Evolutionary conservation across 1,140 invertebrate genomes (phyloP), one percentile per base, ranked within the genome.

Genomic region (Pseudoatta argentina): DNA sequence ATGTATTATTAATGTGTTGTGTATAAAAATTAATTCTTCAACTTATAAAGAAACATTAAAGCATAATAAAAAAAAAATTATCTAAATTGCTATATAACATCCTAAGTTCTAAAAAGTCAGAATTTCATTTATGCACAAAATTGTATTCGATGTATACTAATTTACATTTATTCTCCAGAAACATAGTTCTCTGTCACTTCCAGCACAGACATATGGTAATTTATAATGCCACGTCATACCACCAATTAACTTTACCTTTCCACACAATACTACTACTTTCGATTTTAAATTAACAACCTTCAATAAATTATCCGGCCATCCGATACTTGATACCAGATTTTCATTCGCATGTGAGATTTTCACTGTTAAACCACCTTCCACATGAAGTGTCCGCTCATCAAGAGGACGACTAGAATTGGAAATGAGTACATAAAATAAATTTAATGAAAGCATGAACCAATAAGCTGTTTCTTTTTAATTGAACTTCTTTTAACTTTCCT

Each of bases 141-240:
- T 16, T 7, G 1, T 30, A 18, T 53, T 53, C 7, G 24, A 10
- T 75, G 0, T 51, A 24, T 69, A 51, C 95, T 94, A 96, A 90
- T 96, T 96, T 53, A 95, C 94, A 87, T 95, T 95, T 61, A 97
- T 93, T 93, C 96, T 96, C 97, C 97, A 97, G 91, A 97, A 96
- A 88, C 94, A 95, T 21, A 97, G 86, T 91, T 96, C 96, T 82
- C 95, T 94, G 89, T 97, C 96, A 92, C 96, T 96, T 16, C 95
- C 96, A 6, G 96, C 95, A 88, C 96, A 96, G 64, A 97, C 92
- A 77, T 97, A 96, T 0, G 96, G 96, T 78, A 97, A 93, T 76
- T 96, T 95, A 83, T 96, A 96, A 92, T 97, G 97, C 96, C 96
- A 97, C 2, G 95, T 95, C 59, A 97, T 89, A 59, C 96, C 96